Conservation (phyloP, 2,888 invertebrate species). For the Theretra japonica region DNA sequence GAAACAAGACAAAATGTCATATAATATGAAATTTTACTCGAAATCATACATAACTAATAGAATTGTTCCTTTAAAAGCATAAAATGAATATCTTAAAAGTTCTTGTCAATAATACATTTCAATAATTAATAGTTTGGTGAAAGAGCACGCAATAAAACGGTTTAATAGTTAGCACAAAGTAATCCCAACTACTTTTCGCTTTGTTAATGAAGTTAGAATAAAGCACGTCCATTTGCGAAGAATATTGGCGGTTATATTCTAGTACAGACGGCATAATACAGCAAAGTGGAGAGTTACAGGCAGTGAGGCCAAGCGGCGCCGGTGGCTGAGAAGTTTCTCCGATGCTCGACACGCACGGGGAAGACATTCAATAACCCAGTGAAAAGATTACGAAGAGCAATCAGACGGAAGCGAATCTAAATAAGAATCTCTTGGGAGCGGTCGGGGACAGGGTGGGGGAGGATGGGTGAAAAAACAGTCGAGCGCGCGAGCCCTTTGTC, state of each 20-base stretch:
- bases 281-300: not conserved
- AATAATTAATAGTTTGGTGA: not conserved
- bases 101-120: not conserved
- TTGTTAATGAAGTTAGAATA: not conserved
- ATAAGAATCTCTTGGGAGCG: constrained; percentile 84
- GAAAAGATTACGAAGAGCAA: constrained; percentile 85
- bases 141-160: not conserved
- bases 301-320: constrained; percentile 12
- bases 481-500: constrained; percentile 73
- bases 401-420: constrained; percentile 85
- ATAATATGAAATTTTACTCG: not conserved
- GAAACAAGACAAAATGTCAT: not conserved
- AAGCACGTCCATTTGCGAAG: not conserved
- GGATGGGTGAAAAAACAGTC: constrained; percentile 75
- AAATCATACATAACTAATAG: not conserved
- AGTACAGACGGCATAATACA: not conserved
- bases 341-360: constrained; percentile 77
- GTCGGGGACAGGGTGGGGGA: constrained; percentile 68
- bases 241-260: not conserved
- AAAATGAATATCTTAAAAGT: not conserved
- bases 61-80: not conserved
- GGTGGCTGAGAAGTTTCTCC: constrained; percentile 53
- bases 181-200: not conserved
- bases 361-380: constrained; percentile 84
- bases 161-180: not conserved